Evolutionary conservation across 2,113 vertebrate species (phyloP).

Genomic region (Symphodus melops): DNA sequence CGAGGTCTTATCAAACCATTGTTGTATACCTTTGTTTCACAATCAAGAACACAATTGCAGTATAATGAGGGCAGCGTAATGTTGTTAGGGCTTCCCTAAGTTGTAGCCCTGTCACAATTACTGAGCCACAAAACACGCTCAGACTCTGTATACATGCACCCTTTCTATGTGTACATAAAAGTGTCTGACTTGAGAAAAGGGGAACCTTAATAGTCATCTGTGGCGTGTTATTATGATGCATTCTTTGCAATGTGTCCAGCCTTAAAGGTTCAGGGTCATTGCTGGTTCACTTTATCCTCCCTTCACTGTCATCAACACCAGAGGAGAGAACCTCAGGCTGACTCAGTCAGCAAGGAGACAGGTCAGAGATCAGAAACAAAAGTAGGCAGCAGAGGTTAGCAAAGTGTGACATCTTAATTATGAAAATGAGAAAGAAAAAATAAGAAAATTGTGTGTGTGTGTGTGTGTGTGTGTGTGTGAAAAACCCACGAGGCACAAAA

Average conservation of each 20-base stretch:
- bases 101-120: constrained; percentile 64
- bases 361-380: constrained; percentile 34
- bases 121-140: constrained; percentile 46
- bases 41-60: constrained; percentile 63
- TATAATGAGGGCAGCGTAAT: constrained; percentile 72
- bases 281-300: constrained; percentile 40
- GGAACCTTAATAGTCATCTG: constrained; percentile 43
- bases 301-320: constrained; percentile 26
- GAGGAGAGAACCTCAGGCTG: constrained; percentile 34
- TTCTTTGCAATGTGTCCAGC: constrained; percentile 48
- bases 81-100: constrained; percentile 58
- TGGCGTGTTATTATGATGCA: constrained; percentile 51
- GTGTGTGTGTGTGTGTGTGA: constrained; percentile 3
- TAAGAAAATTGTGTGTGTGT: too few relatives aligned
- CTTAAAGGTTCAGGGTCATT: constrained; percentile 24
- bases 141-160: constrained; percentile 25
- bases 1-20: constrained; percentile 76
- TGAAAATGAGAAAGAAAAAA: background rate
- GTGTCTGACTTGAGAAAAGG: background rate
- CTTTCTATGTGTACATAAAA: background rate
- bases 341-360: constrained; percentile 26
- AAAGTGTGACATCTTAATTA: constrained; percentile 30
- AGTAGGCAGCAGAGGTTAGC: constrained; percentile 18
- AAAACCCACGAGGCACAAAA: constrained; percentile 16
- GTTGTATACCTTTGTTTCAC: constrained; percentile 73